phyloP scores from a whole-genome alignment of 2,888 invertebrate species.

The Acleris sparsana region DNA sequence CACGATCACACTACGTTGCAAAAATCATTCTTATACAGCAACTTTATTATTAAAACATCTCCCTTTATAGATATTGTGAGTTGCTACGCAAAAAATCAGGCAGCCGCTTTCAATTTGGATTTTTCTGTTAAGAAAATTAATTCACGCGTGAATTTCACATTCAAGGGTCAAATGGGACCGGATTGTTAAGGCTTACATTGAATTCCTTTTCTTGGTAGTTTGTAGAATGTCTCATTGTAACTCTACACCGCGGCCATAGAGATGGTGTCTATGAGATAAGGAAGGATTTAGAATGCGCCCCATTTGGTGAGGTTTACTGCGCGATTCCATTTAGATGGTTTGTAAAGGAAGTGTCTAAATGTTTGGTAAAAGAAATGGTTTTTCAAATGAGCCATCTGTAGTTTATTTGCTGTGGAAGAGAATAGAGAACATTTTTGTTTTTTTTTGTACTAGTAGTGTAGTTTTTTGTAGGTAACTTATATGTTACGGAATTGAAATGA shows the following conservation, averaged over 20 bases:
- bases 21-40: constrained; percentile 38
- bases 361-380: constrained; percentile 39
- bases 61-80: constrained; percentile 18
- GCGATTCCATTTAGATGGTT: constrained; percentile 54
- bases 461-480: too few relatives aligned
- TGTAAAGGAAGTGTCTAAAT: constrained; percentile 48
- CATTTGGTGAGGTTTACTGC: constrained; percentile 56
- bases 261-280: constrained; percentile 71
- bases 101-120: constrained; percentile 45
- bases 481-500: neutral
- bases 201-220: constrained; percentile 56
- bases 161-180: constrained; percentile 53
- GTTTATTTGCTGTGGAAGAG: constrained; percentile 1
- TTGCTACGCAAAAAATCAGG: constrained; percentile 43
- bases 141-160: constrained; percentile 69
- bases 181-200: constrained; percentile 57
- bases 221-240: constrained; percentile 64
- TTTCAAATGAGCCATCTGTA: constrained; percentile 13
- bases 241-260: constrained; percentile 58
- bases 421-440: neutral
- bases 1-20: constrained; percentile 41
- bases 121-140: constrained; percentile 58
- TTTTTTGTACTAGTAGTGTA: neutral
- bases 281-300: constrained; percentile 61
- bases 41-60: constrained; percentile 38